Evolutionary conservation across 2,797 vertebrate genomes (phyloP), one percentile per base, ranked within the genome.

Genomic region (Hypotaenidia okinawae): DNA sequence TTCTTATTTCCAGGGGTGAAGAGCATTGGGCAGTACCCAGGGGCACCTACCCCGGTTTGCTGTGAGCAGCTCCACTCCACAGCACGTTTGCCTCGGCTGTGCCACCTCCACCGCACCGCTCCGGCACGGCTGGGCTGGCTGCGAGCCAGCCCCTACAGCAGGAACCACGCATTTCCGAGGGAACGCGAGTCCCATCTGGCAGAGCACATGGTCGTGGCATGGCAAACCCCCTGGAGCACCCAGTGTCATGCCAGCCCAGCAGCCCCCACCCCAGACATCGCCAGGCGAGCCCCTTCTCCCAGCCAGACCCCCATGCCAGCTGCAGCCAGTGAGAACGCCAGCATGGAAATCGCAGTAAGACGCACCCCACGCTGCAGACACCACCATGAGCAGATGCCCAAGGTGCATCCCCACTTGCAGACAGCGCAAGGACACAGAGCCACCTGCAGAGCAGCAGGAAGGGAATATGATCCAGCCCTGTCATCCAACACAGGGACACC

Each of bases 321-420:
- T 59, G 57, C 88, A 70, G 73, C 43, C 8, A 3, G 47, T 0
- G 0, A 68, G 19, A 86, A 66, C 35, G 68, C 30, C 2, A 0
- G 69, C 61, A 39, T 0, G 0, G 59, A 72, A 28, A 63, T 2
- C 6, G 3, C 0, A 0, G 39, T 0, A 0, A 67, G 43, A 78
- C 39, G 10, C 49, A 49, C 82, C 63, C 45, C 45, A 9, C 6
- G 0, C 67, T 84, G 75, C 63, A 84, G 55, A 75, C 8, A 39
- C 23, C 3, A 1, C 67, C 4, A 7, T 11, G 21, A 15, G 15
- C 59, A 72, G 55, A 78, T 22, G 35, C 62, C 52, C 43, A 10
- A 2, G 59, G 78, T 17, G 58, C 3, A 10, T 43, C 27, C 55
- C 37, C 17, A 5, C 49, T 3, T 19, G 41, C 61, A 58, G 5